These are phyloP conservation scores for Vanacampus margaritifer DNA, from an alignment of 2,113 vertebrate genomes.

Conservation along the genomic window DNA sequence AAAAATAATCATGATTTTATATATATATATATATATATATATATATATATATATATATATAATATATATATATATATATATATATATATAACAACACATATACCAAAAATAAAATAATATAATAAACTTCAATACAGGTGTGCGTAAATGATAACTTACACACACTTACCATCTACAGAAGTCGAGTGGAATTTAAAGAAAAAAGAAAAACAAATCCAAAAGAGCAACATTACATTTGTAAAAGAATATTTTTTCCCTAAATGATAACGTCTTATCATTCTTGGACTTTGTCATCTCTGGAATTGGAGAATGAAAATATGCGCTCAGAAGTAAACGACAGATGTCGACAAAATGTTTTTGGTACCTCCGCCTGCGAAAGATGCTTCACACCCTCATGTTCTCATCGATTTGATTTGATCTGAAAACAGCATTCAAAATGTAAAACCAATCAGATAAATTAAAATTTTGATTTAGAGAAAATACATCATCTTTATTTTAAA, in stretches of 20 bases:
- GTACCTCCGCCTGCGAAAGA: constrained; percentile 23
- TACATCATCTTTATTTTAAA: not conserved
- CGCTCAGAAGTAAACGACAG: not conserved
- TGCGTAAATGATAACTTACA: not conserved
- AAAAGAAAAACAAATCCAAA: not conserved
- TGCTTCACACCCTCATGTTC: constrained; percentile 62
- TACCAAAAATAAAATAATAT: too few species aligned
- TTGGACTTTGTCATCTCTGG: not conserved
- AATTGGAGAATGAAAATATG: constrained; percentile 1
- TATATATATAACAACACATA: too few species aligned
- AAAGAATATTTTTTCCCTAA: not conserved
- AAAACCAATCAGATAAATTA: not conserved
- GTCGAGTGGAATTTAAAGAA: not conserved
- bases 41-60: too few species aligned
- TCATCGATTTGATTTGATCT: constrained; percentile 77
- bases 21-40: too few species aligned
- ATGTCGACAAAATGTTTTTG: not conserved
- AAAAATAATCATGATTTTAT: too few species aligned
- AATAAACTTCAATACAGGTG: not conserved
- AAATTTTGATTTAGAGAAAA: not conserved
- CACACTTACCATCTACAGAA: not conserved
- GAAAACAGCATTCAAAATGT: constrained; percentile 12
- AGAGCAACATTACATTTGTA: not conserved
- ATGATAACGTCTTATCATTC: not conserved
- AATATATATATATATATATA: too few species aligned